phyloP scores from a whole-genome alignment of 2,797 vertebrate genomes.

The Sebastiscus tertius region DNA sequence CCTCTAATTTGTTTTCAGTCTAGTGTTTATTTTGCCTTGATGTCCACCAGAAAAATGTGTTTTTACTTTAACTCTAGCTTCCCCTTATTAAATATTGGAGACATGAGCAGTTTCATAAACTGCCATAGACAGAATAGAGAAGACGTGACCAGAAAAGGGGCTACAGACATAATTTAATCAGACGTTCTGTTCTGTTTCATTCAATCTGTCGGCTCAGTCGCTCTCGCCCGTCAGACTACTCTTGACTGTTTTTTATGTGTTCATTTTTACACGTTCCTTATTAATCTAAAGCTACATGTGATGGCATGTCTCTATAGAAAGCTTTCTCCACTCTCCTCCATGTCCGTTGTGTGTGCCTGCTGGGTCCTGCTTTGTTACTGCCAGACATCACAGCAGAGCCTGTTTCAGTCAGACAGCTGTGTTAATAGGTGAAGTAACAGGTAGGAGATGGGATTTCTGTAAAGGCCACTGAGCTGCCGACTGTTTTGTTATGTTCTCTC shows the following conservation, averaged over 20 bases:
- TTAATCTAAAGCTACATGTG: neutral
- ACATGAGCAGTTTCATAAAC: neutral
- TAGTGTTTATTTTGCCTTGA: neutral
- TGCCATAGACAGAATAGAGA: neutral
- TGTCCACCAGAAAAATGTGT: neutral
- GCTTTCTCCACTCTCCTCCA: neutral
- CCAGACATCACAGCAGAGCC: neutral
- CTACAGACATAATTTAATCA: neutral
- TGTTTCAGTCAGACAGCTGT: neutral
- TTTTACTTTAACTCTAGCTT: neutral
- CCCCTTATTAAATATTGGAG: neutral
- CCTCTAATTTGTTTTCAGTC: neutral
- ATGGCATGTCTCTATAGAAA: neutral
- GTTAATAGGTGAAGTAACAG: constrained; percentile 26
- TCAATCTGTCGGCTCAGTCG: neutral
- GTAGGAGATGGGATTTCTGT: constrained; percentile 40
- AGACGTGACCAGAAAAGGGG: neutral
- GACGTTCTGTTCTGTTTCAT: neutral
- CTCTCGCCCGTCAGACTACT: neutral
- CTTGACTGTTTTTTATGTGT: neutral
- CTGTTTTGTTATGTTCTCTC: neutral
- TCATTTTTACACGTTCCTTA: neutral
- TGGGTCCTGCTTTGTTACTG: neutral
- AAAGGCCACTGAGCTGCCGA: neutral
- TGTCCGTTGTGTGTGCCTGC: neutral